phyloP scores from a whole-genome alignment of 2,797 vertebrate species.

The Urocyon cinereoargenteus region DNA sequence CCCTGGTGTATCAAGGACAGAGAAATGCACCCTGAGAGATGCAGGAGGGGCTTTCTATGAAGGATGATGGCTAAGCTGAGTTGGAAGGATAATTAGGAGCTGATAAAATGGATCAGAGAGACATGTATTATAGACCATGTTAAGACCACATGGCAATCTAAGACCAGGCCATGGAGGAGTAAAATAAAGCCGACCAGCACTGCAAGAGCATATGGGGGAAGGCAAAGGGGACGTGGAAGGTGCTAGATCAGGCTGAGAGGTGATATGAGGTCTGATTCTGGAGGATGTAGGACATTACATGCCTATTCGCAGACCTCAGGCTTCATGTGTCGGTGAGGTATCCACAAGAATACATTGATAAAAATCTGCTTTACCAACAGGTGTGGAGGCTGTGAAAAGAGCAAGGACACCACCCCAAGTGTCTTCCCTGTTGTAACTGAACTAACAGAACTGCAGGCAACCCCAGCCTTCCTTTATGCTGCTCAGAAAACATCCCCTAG shows the following conservation, averaged over 20 bases:
- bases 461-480: constrained; percentile 64
- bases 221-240: neutral
- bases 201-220: rapidly evolving
- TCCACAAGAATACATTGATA: rapidly evolving
- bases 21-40: neutral
- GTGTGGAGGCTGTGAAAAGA: rapidly evolving
- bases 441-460: neutral
- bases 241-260: neutral
- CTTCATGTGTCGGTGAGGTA: neutral
- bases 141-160: neutral
- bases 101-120: neutral
- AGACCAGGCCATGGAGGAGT: neutral
- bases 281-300: rapidly evolving
- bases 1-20: too few species aligned
- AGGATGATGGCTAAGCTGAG: neutral
- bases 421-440: neutral
- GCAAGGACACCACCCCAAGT: rapidly evolving
- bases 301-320: neutral
- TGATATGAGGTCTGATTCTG: rapidly evolving
- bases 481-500: constrained; percentile 63
- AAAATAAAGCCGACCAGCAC: rapidly evolving
- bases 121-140: rapidly evolving
- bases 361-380: neutral
- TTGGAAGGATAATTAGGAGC: neutral
- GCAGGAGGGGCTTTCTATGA: neutral